Conservation (phyloP, 2,113 vertebrate genomes). For the Nothobranchius kuhntae region DNA sequence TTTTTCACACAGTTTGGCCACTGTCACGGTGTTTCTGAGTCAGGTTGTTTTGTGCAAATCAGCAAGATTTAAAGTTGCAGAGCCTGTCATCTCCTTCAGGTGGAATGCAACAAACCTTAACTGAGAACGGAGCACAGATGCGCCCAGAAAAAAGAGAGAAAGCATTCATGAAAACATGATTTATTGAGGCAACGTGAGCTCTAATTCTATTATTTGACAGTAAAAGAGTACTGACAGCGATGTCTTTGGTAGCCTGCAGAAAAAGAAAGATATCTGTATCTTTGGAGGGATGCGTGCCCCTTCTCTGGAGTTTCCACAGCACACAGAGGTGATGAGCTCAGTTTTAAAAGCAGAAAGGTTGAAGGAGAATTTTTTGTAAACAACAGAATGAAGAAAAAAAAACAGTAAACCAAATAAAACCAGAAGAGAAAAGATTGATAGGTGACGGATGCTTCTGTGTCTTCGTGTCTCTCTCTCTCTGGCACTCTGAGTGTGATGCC, state of each 20-base stretch:
- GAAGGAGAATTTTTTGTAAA: conserved; percentile 62
- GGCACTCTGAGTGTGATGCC: conserved; percentile 67
- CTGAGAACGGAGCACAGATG: conserved; percentile 11
- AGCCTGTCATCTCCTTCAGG: conserved; percentile 40
- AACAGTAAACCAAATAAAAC: conserved; percentile 61
- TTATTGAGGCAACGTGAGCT: conserved; percentile 26
- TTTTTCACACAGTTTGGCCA: conserved; percentile 42
- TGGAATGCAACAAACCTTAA: conserved; percentile 36
- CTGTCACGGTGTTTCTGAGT: conserved; percentile 40
- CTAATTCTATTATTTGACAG: conserved; percentile 54
- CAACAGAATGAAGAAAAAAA: conserved; percentile 49
- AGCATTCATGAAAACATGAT: conserved; percentile 31
- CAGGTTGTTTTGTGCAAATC: conserved; percentile 25
- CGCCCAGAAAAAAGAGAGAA: conserved; percentile 27
- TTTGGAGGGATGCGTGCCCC: conserved; percentile 43
- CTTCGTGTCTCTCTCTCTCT: conserved; percentile 37
- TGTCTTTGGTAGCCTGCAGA: conserved; percentile 64
- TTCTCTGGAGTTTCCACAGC: conserved; percentile 59
- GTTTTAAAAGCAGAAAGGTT: conserved; percentile 48
- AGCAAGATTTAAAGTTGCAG: conserved; percentile 30
- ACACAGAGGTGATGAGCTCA: conserved; percentile 28
- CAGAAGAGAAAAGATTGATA: conserved; percentile 67
- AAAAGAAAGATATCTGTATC: conserved; percentile 53
- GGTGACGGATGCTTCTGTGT: conserved; percentile 62
- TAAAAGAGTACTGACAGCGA: conserved; percentile 55